A percentile compares a stretch with the other conserved stretches of the same genome.
Evolutionary conservation across 2,797 vertebrate genomes (phyloP).

Genomic region (Dipus sagitta): DNA sequence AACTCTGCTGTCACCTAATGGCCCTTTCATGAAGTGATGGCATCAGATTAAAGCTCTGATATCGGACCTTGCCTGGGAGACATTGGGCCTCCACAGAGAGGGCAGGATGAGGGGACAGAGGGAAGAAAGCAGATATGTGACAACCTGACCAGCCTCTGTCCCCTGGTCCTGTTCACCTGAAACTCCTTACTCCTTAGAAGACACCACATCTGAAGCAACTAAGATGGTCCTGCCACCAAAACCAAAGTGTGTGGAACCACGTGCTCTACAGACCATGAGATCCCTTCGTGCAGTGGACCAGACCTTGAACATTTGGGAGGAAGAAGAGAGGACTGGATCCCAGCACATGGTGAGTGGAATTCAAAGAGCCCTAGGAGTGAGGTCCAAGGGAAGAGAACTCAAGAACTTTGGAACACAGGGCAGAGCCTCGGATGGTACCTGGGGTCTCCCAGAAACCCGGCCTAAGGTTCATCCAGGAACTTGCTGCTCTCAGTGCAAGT

Average conservation of each 20-base stretch:
- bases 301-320: rapidly evolving
- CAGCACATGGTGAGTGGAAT: neutral
- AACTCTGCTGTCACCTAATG: too few species aligned
- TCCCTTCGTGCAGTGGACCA: neutral
- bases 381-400: rapidly evolving
- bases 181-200: too few species aligned
- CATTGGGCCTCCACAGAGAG: neutral
- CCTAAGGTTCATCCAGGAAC: neutral
- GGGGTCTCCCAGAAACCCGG: neutral
- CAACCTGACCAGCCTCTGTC: neutral
- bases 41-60: neutral
- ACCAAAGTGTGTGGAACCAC: neutral
- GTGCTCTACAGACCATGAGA: too few species aligned
- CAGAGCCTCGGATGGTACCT: neutral
- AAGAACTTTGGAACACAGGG: rapidly evolving
- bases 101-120: neutral
- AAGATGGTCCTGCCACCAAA: too few species aligned
- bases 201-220: too few species aligned
- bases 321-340: neutral
- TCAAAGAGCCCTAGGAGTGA: neutral
- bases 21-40: neutral
- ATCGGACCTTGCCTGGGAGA: neutral
- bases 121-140: neutral
- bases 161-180: neutral
- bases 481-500: rapidly evolving